Evolutionary conservation across 2,113 vertebrate genomes (phyloP), one percentile per base, ranked within the genome.

Genomic region (Neotoma lepida): DNA sequence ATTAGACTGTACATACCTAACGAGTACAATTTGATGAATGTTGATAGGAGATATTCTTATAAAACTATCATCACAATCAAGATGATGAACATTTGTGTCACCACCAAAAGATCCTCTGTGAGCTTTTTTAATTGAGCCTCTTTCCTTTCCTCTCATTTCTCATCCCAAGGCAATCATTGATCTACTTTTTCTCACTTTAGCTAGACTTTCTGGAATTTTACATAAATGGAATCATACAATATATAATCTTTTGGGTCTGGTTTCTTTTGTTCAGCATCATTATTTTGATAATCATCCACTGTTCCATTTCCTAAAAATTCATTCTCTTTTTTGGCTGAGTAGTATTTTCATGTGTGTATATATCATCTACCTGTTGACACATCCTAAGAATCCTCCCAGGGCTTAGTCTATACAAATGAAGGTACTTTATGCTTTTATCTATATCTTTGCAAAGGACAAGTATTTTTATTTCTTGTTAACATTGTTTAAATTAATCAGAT

Each of bases 271-370:
- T 88, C 39, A 73, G 71, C 14, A 85, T 89, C 91, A 84, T 95
- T 89, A 89, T 86, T 95, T 90, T 91, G 39, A 95, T 20, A 88
- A 87, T 76, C 66, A 95, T 71, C 49, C 61, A 87, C 6, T 64
- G 44, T 15, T 94, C 33, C 51, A 14, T 44, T 73, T 84, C 58
- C 22, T 89, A 91, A 89, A 22, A 76, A 51, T 46, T 56, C 77
- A 46, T 86, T 91, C 26, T 89, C 54, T 78, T 70, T 93, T 82
- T 81, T 64, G 12, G 22, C 28, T 39, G 17, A 91, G 35, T 46
- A 41, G 2, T 64, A 94, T 73, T 89, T 63, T 49, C 39, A 41
- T 73, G 1, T 82, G 44, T 88, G 49, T 30, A 35, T 86, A 74
- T 44, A 64, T 26, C 41, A 73, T 89, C 91, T 41, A 68, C 41